Evolutionary conservation across 1,140 invertebrate genomes (phyloP).

Genomic region (Hestina assimilis): DNA sequence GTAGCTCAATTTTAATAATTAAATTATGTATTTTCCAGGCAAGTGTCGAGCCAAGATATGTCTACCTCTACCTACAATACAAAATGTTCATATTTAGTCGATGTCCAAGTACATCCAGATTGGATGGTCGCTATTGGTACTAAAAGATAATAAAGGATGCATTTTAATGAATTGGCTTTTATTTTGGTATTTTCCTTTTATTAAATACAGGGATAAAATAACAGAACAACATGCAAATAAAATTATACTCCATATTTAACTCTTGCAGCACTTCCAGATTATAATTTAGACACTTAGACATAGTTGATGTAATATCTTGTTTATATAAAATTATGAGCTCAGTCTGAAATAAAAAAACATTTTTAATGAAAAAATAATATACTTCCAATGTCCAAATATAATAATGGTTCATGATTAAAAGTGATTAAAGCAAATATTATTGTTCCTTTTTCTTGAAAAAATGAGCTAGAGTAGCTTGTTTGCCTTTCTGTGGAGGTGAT

Average conservation of each 20-base stretch:
- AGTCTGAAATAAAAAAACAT: not conserved
- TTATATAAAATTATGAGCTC: too few species aligned
- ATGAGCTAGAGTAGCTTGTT: constrained; percentile 60
- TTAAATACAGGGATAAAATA: too few species aligned
- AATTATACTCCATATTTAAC: too few species aligned
- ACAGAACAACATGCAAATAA: too few species aligned
- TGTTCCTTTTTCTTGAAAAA: constrained; percentile 61
- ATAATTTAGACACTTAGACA: too few species aligned
- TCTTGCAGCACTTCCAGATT: too few species aligned
- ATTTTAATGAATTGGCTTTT: too few species aligned
- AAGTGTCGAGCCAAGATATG: constrained; percentile 59
- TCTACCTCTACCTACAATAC: constrained; percentile 67
- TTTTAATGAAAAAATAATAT: not conserved
- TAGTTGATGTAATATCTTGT: too few species aligned
- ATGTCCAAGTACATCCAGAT: constrained; percentile 72
- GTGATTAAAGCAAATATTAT: not conserved
- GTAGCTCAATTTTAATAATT: constrained; percentile 3
- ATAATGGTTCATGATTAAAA: constrained; percentile 18
- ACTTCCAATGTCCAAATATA: not conserved
- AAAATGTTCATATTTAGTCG: constrained; percentile 73
- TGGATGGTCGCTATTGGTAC: constrained; percentile 75
- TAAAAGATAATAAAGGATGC: constrained; percentile 56
- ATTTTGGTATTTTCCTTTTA: too few species aligned
- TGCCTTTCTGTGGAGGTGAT: constrained; percentile 60
- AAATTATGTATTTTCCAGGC: constrained; percentile 51